Evolutionary conservation across 2,888 invertebrate species (phyloP).

Genomic region (Teleogryllus oceanicus): DNA sequence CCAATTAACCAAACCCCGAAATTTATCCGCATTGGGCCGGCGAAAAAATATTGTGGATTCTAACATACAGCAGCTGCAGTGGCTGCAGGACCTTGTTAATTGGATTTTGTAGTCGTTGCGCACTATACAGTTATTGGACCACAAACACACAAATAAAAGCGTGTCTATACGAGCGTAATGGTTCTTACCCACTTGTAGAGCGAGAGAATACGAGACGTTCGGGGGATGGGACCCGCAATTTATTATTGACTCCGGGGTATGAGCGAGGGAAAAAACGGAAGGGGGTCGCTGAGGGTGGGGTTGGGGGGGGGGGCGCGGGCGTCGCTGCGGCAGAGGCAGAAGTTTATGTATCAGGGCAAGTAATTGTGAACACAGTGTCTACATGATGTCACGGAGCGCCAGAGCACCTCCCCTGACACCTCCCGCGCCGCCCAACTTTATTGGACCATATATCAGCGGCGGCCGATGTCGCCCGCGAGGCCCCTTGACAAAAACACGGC

Average conservation of each 20-base stretch:
- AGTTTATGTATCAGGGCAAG: constrained; percentile 18
- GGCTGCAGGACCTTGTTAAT: constrained; percentile 7
- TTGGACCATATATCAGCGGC: neutral
- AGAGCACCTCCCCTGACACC: neutral
- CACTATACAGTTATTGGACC: constrained; percentile 3
- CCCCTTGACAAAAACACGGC: constrained; percentile 18
- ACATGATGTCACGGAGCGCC: constrained; percentile 3
- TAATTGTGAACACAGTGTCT: constrained; percentile 18
- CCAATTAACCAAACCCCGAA: neutral
- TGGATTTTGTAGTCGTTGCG: constrained; percentile 18
- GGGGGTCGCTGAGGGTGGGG: neutral
- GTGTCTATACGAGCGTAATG: neutral
- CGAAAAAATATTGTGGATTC: constrained; percentile 10
- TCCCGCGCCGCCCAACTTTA: constrained; percentile 18
- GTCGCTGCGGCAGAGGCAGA: neutral
- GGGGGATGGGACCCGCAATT: constrained; percentile 18
- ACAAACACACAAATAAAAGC: constrained; percentile 18
- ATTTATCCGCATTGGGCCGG: neutral
- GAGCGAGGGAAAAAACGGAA: neutral
- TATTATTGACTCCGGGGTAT: neutral
- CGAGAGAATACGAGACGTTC: neutral
- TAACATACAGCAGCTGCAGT: constrained; percentile 1
- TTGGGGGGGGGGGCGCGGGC: neutral
- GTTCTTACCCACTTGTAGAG: constrained; percentile 9
- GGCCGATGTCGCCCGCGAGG: constrained; percentile 6